These are phyloP conservation scores for Trochalopteron elliotii DNA, from an alignment of 2,113 vertebrate species.

Conservation along the genomic window DNA sequence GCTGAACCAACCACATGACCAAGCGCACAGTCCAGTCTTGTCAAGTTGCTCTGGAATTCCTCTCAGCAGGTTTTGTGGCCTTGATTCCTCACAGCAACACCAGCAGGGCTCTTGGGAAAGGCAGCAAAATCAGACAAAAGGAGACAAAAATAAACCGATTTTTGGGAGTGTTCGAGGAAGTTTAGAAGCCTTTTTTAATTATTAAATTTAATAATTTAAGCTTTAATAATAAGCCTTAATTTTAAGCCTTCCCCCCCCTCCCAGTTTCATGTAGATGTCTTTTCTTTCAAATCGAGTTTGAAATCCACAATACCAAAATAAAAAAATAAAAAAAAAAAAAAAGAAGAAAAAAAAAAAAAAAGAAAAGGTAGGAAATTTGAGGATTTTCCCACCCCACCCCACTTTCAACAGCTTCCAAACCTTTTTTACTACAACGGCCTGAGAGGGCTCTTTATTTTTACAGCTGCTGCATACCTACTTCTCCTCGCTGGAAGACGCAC, in stretches of 20 bases:
- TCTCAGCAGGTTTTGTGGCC: neutral
- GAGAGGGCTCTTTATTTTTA: slow-evolving; percentile 60
- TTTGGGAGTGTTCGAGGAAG: neutral
- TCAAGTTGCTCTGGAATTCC: neutral
- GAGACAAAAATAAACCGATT: neutral
- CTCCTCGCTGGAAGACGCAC: slow-evolving; percentile 61
- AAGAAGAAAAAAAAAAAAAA: neutral
- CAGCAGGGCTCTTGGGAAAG: neutral
- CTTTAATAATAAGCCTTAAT: neutral
- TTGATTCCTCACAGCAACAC: neutral
- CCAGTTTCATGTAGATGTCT: neutral
- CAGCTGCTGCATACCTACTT: slow-evolving; percentile 67
- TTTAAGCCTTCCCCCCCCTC: neutral
- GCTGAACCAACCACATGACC: rapidly evolving
- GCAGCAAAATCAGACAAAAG: rapidly evolving
- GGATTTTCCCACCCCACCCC: slow-evolving; percentile 63
- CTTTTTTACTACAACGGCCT: slow-evolving; percentile 35
- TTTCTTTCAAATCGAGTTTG: neutral
- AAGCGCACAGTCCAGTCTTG: neutral
- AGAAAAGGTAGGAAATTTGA: slow-evolving; percentile 26
- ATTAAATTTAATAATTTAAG: no score
- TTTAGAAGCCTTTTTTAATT: neutral
- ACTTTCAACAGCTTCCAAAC: slow-evolving; percentile 55
- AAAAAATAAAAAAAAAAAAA: no score
- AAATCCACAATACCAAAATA: neutral